Conservation (phyloP, 2,113 vertebrate species). For the Rattus rattus region DNA sequence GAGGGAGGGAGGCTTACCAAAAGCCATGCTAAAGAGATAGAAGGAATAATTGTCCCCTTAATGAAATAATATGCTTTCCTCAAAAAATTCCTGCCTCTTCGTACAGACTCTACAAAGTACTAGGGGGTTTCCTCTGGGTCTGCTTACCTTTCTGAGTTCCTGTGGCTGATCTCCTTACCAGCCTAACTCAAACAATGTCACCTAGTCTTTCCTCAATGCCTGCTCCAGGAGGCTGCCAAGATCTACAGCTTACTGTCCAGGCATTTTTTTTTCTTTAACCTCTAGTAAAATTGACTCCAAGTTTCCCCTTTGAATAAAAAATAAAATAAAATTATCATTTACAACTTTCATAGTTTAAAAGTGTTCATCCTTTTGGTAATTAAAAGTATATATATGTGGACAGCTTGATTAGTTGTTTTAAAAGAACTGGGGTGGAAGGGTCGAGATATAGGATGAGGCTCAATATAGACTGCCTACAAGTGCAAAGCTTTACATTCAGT, state of each 20-base stretch:
- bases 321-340: conserved; percentile 17
- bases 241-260: not conserved
- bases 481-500: not conserved
- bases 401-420: not conserved
- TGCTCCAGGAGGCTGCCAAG: not conserved
- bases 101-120: not conserved
- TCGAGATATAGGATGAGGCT: not conserved
- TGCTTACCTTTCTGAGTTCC: not conserved
- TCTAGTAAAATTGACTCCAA: not conserved
- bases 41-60: not conserved
- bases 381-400: not conserved
- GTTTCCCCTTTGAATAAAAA: not conserved
- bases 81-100: not conserved
- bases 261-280: not conserved
- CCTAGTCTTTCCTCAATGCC: not conserved
- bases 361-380: not conserved
- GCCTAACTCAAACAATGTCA: not conserved
- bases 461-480: not conserved
- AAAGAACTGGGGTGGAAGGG: not conserved
- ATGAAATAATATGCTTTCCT: not conserved
- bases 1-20: not conserved
- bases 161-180: not conserved
- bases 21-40: not conserved
- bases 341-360: not conserved
- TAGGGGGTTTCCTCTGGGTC: not conserved